These are phyloP conservation scores for Acomys russatus DNA, from an alignment of 2,797 vertebrate genomes.

Conservation along the genomic window DNA sequence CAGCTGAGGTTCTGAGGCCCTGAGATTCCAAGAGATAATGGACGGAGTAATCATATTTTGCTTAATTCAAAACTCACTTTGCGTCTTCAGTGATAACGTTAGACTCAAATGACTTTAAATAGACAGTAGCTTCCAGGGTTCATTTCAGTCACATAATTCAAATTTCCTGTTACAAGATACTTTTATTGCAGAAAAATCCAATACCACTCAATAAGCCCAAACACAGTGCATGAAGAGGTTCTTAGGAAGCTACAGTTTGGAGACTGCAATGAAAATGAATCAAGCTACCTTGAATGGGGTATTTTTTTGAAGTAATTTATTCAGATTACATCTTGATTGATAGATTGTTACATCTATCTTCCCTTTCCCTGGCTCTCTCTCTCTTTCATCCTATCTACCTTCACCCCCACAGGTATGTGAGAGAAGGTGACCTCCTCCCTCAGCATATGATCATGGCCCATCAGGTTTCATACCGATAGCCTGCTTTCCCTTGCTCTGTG, in stretches of 20 bases:
- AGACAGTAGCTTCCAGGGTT: slow-evolving; percentile 50
- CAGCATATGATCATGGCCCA: too few relatives aligned
- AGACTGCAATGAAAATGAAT: slow-evolving; percentile 61
- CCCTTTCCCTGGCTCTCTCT: too few relatives aligned
- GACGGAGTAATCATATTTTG: slow-evolving; percentile 45
- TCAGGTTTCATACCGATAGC: too few relatives aligned
- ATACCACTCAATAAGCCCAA: background rate
- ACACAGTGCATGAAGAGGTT: background rate
- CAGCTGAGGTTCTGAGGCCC: background rate
- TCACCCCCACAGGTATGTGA: too few relatives aligned
- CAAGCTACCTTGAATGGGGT: slow-evolving; percentile 1
- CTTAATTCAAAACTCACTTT: slow-evolving; percentile 61
- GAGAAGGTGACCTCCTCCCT: too few relatives aligned
- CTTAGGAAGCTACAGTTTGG: slow-evolving; percentile 33
- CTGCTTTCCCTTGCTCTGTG: too few relatives aligned
- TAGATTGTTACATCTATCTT: too few relatives aligned
- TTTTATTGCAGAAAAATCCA: slow-evolving; percentile 63
- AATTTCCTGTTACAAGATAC: slow-evolving; percentile 55
- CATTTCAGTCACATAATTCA: slow-evolving; percentile 59
- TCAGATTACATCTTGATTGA: too few relatives aligned
- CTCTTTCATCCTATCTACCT: too few relatives aligned
- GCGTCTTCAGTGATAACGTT: slow-evolving; percentile 53
- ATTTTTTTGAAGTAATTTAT: background rate
- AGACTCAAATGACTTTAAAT: slow-evolving; percentile 44
- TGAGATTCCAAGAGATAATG: slow-evolving; percentile 52